These are phyloP conservation scores for Nematostella vectensis DNA, from an alignment of 92 coral and sea anemone genomes.

Conservation along the genomic window DNA sequence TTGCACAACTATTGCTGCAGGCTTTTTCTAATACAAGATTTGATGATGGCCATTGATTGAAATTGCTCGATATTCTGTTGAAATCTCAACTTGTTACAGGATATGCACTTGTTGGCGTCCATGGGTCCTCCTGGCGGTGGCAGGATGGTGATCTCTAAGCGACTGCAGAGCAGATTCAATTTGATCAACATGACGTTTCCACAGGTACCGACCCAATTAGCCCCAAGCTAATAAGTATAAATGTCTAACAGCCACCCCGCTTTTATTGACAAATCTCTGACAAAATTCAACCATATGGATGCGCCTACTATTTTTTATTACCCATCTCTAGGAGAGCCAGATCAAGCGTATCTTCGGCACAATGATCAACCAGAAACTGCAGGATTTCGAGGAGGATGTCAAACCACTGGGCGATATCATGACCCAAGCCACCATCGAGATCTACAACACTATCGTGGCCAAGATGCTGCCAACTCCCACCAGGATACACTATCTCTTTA, in stretches of 20 bases:
- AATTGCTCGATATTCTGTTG: too few species aligned
- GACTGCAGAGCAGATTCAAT: slow-evolving; percentile 96
- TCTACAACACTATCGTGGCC: slow-evolving; percentile 83
- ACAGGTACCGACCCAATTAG: slow-evolving; percentile 36
- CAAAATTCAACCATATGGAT: too few species aligned
- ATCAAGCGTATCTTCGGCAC: slow-evolving; percentile 98
- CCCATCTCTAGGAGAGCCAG: slow-evolving; percentile 69
- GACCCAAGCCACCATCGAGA: slow-evolving; percentile 99
- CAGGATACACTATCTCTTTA: slow-evolving; percentile 94
- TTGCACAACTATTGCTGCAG: too few species aligned
- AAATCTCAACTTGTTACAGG: slow-evolving; percentile 55
- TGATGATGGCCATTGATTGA: too few species aligned
- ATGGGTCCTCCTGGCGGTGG: slow-evolving; percentile 99
- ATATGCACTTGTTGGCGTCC: slow-evolving; percentile 86
- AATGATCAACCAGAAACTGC: slow-evolving; percentile 96
- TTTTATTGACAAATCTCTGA: too few species aligned
- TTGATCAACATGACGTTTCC: slow-evolving; percentile 98
- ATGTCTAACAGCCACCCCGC: too few species aligned
- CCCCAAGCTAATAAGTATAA: too few species aligned
- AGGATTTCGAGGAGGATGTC: slow-evolving; percentile 98
- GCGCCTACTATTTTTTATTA: neutral
- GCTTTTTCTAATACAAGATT: too few species aligned
- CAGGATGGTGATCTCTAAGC: slow-evolving; percentile 94
- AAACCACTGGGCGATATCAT: slow-evolving; percentile 93
- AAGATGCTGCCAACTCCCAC: slow-evolving; percentile 99